A percentile compares a stretch with the other conserved stretches of the same genome.
These are phyloP conservation scores for Megastigmus dorsalis DNA, from an alignment of 2,888 invertebrate genomes.

Conservation along the genomic window DNA sequence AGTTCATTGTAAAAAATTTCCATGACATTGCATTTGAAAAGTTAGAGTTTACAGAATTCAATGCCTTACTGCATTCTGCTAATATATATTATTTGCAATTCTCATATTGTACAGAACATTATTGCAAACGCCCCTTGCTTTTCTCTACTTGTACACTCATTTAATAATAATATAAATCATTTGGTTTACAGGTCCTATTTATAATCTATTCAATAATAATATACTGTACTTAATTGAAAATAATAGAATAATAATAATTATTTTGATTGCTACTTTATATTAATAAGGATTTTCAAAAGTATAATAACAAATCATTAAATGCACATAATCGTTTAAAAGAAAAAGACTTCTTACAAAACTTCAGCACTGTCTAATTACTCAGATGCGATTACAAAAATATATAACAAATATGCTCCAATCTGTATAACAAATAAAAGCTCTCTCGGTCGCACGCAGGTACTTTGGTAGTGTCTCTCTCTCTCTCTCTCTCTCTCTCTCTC, in stretches of 20 bases:
- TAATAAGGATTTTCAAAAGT: too few species aligned
- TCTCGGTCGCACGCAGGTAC: constrained; percentile 50
- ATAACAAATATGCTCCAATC: constrained; percentile 10
- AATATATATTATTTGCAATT: too few species aligned
- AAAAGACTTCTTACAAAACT: not conserved
- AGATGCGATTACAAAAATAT: constrained; percentile 4
- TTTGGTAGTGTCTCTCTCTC: constrained; percentile 43
- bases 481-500: not conserved
- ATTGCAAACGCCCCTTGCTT: constrained; percentile 1
- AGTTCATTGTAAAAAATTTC: constrained; percentile 1
- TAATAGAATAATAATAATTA: too few species aligned
- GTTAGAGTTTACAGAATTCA: not conserved
- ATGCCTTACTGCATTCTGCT: too few species aligned
- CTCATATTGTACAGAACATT: not conserved
- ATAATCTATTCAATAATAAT: too few species aligned
- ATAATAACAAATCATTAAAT: not conserved
- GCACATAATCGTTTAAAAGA: too few species aligned
- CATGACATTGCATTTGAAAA: not conserved
- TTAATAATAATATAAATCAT: too few species aligned
- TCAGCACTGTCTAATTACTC: constrained; percentile 40
- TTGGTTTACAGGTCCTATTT: too few species aligned
- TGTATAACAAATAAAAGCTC: constrained; percentile 37
- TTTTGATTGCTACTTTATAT: too few species aligned
- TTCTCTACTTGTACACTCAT: too few species aligned
- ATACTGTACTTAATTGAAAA: too few species aligned